A percentile compares a stretch with the other conserved stretches of the same genome.
phyloP scores from a whole-genome alignment of 1,140 invertebrate genomes.

The Parasteatoda tepidariorum region DNA sequence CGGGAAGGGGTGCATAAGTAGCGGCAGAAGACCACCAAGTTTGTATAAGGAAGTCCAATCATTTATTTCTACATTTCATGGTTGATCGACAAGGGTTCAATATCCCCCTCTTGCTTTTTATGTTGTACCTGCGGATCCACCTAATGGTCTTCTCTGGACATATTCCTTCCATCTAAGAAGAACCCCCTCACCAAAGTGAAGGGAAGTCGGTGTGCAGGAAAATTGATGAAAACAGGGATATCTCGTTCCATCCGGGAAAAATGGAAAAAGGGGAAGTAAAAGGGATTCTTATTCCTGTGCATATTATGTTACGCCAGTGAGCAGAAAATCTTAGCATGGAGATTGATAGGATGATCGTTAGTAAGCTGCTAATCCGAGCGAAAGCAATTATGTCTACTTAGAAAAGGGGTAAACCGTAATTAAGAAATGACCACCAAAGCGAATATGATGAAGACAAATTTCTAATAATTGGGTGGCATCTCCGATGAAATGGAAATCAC shows the following conservation, averaged over 20 bases:
- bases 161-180: not conserved
- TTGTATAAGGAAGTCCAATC: conserved; percentile 51
- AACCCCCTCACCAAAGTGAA: not conserved
- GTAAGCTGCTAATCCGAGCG: not conserved
- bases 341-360: conserved; percentile 14
- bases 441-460: no score
- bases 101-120: not conserved
- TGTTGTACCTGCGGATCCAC: not conserved
- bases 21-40: conserved; percentile 54
- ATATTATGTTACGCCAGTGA: conserved; percentile 21
- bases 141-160: not conserved
- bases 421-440: not conserved
- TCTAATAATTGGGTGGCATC: no score
- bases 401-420: not conserved
- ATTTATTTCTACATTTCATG: conserved; percentile 60
- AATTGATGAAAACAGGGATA: conserved; percentile 42
- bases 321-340: conserved; percentile 25
- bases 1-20: conserved; percentile 57
- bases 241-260: conserved; percentile 29
- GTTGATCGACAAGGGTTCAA: conserved; percentile 26
- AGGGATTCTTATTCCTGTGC: conserved; percentile 4
- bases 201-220: not conserved
- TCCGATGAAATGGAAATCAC: no score
- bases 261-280: not conserved
- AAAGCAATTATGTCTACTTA: conserved; percentile 1